phyloP scores from a whole-genome alignment of 2,113 vertebrate species.

The Potamarius usumacintae region DNA sequence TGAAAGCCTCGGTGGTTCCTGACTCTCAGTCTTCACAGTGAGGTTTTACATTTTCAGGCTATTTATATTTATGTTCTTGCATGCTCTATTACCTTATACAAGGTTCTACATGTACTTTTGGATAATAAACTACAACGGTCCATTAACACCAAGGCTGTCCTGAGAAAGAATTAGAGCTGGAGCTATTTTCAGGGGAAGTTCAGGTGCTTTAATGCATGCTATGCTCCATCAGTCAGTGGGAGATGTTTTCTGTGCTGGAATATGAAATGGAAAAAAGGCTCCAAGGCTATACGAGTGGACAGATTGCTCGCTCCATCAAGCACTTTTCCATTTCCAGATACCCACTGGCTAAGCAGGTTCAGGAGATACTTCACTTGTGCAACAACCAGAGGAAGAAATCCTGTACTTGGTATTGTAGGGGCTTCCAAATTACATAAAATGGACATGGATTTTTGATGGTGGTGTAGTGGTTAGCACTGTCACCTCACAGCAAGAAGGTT shows the following conservation, averaged over 20 bases:
- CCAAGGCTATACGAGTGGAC: background rate
- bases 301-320: background rate
- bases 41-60: too few relatives aligned
- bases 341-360: background rate
- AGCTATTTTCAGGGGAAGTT: background rate
- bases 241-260: background rate
- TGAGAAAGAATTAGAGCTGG: background rate
- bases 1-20: background rate
- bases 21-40: background rate
- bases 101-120: background rate
- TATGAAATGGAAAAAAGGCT: constrained; percentile 6
- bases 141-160: constrained; percentile 5
- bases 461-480: too few relatives aligned
- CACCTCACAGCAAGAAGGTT: too few relatives aligned
- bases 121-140: background rate
- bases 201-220: background rate
- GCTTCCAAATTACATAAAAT: background rate
- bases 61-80: background rate
- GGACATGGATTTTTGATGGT: too few relatives aligned
- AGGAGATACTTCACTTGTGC: background rate
- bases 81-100: constrained; percentile 12
- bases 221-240: background rate
- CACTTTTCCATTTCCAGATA: background rate
- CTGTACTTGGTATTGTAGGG: background rate
- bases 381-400: background rate